Evolutionary conservation across 1,140 invertebrate genomes (phyloP).

Genomic region (Scylla paramamosain): DNA sequence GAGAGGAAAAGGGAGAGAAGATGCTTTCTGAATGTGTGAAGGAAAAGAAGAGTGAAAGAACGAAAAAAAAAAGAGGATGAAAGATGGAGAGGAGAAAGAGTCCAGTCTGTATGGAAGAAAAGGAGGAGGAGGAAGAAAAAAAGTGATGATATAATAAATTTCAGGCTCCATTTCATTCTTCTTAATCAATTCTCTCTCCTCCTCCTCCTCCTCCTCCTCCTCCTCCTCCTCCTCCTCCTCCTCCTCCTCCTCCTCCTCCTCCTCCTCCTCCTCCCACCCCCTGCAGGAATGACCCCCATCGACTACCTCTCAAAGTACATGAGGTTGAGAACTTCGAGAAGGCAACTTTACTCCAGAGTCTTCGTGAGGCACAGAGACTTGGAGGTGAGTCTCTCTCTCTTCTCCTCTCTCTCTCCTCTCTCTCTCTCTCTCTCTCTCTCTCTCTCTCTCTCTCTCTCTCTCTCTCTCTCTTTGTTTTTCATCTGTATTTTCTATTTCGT

Average conservation of each 20-base stretch:
- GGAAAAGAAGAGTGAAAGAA: too few relatives aligned
- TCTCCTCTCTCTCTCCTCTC: neutral
- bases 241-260: neutral
- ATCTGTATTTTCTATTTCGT: neutral
- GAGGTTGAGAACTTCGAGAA: slow-evolving; percentile 56
- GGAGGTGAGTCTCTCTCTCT: slow-evolving; percentile 43
- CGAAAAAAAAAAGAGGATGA: too few relatives aligned
- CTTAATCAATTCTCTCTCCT: neutral
- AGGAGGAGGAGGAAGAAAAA: neutral
- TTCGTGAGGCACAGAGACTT: slow-evolving; percentile 58
- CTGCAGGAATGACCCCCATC: slow-evolving; percentile 42
- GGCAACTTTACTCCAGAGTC: slow-evolving; percentile 62
- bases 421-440: neutral
- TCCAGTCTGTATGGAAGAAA: too few relatives aligned
- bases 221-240: neutral
- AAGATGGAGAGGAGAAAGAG: too few relatives aligned
- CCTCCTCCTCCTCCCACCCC: neutral
- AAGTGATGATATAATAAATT: slow-evolving; percentile 16
- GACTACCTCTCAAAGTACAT: slow-evolving; percentile 70
- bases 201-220: neutral
- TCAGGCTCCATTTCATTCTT: neutral
- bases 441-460: neutral
- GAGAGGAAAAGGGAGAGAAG: too few relatives aligned
- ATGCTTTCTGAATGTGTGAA: too few relatives aligned
- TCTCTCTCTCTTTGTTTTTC: neutral